These are phyloP conservation scores for Sebastes trivittatus DNA, from an alignment of 2,797 vertebrate genomes.

Conservation along the genomic window DNA sequence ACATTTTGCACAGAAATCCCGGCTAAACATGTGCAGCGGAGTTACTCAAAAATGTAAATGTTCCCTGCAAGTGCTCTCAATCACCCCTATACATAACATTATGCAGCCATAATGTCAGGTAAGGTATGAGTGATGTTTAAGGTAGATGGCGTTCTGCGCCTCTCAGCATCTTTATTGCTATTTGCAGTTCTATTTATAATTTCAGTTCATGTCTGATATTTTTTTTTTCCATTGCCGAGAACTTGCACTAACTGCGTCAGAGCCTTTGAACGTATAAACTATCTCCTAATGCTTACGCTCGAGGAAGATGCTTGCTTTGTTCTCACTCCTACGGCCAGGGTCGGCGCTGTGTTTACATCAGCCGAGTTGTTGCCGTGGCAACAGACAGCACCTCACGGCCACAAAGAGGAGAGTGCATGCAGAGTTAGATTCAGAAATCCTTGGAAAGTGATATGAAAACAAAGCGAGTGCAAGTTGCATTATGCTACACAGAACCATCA, in stretches of 20 bases:
- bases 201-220: background rate
- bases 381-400: constrained; percentile 52
- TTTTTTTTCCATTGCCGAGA: constrained; percentile 46
- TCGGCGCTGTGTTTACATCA: constrained; percentile 70
- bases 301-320: constrained; percentile 66
- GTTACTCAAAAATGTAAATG: background rate
- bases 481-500: background rate
- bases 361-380: constrained; percentile 54
- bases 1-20: background rate
- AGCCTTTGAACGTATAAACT: constrained; percentile 60
- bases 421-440: constrained; percentile 29
- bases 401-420: constrained; percentile 25
- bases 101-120: background rate
- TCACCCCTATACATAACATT: background rate
- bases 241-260: constrained; percentile 66
- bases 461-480: background rate
- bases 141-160: constrained; percentile 3
- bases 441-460: constrained; percentile 19
- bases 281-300: constrained; percentile 62
- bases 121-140: constrained; percentile 11
- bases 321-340: constrained; percentile 59
- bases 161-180: constrained; percentile 9
- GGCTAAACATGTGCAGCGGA: background rate
- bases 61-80: background rate
- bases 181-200: constrained; percentile 36